A percentile compares a stretch with the other conserved stretches of the same genome.
Conservation (phyloP, 2,797 vertebrate genomes). For the Siniperca undulata region DNA sequence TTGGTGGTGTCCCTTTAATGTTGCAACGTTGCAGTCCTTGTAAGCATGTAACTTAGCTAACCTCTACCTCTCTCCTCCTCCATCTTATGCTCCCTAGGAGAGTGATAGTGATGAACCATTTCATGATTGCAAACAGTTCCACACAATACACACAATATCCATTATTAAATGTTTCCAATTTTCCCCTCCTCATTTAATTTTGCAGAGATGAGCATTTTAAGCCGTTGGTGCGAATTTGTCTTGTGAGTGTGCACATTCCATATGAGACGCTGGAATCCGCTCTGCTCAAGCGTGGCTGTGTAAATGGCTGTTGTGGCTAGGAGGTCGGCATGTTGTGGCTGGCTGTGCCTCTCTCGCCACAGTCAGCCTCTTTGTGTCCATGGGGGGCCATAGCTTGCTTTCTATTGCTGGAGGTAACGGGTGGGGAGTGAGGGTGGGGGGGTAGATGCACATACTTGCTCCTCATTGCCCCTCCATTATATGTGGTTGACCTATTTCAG, state of each 20-base stretch:
- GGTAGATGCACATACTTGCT: slow-evolving; percentile 71
- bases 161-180: slow-evolving; percentile 60
- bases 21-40: background rate
- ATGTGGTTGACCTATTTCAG: slow-evolving; percentile 96
- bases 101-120: slow-evolving; percentile 63
- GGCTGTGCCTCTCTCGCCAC: slow-evolving; percentile 63
- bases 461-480: slow-evolving; percentile 95
- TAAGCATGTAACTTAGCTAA: slow-evolving; percentile 9
- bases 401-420: slow-evolving; percentile 58
- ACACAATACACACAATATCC: slow-evolving; percentile 68
- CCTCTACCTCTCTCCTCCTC: slow-evolving; percentile 35
- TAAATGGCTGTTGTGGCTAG: slow-evolving; percentile 83
- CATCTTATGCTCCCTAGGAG: slow-evolving; percentile 23
- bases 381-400: slow-evolving; percentile 63
- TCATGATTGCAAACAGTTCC: slow-evolving; percentile 65
- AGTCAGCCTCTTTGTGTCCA: slow-evolving; percentile 56
- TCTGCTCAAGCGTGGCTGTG: slow-evolving; percentile 71
- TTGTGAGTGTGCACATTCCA: slow-evolving; percentile 42
- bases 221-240: slow-evolving; percentile 49
- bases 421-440: slow-evolving; percentile 35
- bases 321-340: slow-evolving; percentile 82
- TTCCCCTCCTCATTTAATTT: slow-evolving; percentile 52
- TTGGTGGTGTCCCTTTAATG: no score
- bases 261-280: slow-evolving; percentile 33
- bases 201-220: slow-evolving; percentile 57